These are phyloP conservation scores for Trisateles emortualis DNA, from an alignment of 2,888 invertebrate genomes.

Conservation along the genomic window DNA sequence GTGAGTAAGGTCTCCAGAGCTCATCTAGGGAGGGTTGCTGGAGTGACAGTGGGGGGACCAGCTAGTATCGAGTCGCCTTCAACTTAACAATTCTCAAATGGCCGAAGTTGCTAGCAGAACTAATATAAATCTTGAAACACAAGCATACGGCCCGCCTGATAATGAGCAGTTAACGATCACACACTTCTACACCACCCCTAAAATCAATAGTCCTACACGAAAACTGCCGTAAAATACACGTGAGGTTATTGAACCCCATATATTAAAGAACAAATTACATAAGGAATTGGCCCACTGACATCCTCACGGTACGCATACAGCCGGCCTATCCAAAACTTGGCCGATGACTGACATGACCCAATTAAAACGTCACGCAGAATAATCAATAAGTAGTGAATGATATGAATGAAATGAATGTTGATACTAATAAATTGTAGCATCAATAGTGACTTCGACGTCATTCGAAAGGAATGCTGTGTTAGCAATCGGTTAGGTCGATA, in stretches of 20 bases:
- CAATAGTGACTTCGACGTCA: constrained; percentile 61
- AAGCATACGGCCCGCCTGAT: too few relatives aligned
- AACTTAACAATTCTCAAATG: too few relatives aligned
- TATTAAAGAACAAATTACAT: constrained; percentile 40
- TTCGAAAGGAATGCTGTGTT: constrained; percentile 55
- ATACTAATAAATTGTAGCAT: constrained; percentile 58
- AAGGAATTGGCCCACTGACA: constrained; percentile 40
- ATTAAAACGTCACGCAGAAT: constrained; percentile 63
- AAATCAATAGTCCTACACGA: constrained; percentile 3
- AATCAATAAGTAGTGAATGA: constrained; percentile 63
- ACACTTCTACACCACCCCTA: neutral
- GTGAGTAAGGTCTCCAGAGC: too few relatives aligned
- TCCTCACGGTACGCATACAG: constrained; percentile 31
- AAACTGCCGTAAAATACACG: neutral
- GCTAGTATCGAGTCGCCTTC: too few relatives aligned
- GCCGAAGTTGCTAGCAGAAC: too few relatives aligned
- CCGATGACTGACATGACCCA: constrained; percentile 63
- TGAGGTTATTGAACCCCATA: constrained; percentile 35
- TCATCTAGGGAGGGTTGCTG: too few relatives aligned
- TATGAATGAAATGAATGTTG: constrained; percentile 38
- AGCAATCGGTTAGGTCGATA: constrained; percentile 45
- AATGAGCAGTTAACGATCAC: neutral
- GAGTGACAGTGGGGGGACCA: too few relatives aligned
- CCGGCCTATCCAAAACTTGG: constrained; percentile 27
- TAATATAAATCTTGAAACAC: too few relatives aligned